Evolutionary conservation across 2,888 invertebrate genomes (phyloP).

Genomic region (Griposia aprilina): DNA sequence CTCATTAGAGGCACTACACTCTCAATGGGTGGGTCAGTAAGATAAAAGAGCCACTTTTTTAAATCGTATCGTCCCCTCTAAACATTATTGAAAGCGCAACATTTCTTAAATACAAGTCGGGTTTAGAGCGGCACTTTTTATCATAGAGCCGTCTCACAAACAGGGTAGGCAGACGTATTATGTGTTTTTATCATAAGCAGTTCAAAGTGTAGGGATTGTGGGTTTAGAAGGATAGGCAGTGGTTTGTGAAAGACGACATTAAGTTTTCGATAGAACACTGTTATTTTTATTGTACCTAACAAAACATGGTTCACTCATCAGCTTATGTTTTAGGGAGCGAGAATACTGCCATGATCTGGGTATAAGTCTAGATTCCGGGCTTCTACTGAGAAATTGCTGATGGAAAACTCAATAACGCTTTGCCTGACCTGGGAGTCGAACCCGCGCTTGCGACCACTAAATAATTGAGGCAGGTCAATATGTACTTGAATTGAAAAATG

Average conservation of each 20-base stretch:
- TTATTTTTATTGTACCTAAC: not conserved
- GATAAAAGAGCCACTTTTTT: too few species aligned
- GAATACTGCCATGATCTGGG: not conserved
- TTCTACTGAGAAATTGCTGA: not conserved
- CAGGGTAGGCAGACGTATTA: constrained; percentile 28
- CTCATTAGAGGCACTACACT: too few species aligned
- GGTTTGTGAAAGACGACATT: not conserved
- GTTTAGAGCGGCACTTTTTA: constrained; percentile 56
- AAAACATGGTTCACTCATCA: not conserved
- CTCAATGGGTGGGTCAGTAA: too few species aligned
- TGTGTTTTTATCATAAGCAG: constrained; percentile 45
- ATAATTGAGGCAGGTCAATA: not conserved
- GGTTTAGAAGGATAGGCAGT: not conserved
- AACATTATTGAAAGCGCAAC: constrained; percentile 7
- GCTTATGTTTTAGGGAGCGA: too few species aligned
- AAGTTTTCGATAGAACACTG: not conserved
- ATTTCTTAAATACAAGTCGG: constrained; percentile 44
- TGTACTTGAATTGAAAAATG: not conserved
- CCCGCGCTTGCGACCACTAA: not conserved
- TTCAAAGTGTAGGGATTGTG: constrained; percentile 3
- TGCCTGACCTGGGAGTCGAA: not conserved
- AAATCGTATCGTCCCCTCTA: constrained; percentile 36
- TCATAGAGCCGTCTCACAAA: constrained; percentile 38
- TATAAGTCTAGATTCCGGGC: not conserved
- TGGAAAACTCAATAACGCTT: too few species aligned